Evolutionary conservation across 2,797 vertebrate genomes (phyloP).

Genomic region (Sebastes cheni): DNA sequence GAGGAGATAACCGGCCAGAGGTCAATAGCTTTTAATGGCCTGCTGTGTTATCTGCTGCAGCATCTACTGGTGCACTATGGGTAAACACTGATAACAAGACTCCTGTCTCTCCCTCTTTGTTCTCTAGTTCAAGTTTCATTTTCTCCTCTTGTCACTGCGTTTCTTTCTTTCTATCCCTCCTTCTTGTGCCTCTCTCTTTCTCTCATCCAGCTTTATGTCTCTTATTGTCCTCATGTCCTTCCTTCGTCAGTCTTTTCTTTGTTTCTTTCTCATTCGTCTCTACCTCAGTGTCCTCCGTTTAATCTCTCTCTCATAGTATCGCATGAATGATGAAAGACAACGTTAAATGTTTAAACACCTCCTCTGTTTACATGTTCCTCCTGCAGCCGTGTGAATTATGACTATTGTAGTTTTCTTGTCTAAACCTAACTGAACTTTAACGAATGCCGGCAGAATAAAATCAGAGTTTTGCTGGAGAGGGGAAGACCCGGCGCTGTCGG

Average conservation of each 20-base stretch:
- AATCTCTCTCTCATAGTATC: too few species aligned
- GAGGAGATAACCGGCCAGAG: constrained; percentile 14
- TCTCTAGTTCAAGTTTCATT: not conserved
- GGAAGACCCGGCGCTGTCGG: too few species aligned
- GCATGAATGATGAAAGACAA: too few species aligned
- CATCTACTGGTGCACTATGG: constrained; percentile 27
- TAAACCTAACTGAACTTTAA: too few species aligned
- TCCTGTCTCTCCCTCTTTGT: not conserved
- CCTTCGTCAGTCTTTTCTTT: not conserved
- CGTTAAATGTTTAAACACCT: too few species aligned
- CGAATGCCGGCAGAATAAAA: too few species aligned
- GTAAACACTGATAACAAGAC: constrained; percentile 16
- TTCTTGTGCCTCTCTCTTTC: not conserved
- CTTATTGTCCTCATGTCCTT: not conserved
- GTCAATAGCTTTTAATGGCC: constrained; percentile 10
- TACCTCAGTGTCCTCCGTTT: not conserved
- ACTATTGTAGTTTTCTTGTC: too few species aligned
- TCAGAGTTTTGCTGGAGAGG: too few species aligned
- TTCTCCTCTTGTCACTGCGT: not conserved
- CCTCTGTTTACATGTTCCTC: too few species aligned
- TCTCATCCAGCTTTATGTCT: not conserved
- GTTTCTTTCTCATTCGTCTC: not conserved
- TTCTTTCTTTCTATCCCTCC: not conserved
- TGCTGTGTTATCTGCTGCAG: constrained; percentile 8
- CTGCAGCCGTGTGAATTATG: too few species aligned